Percentiles rank a stretch among this genome's conserved stretches.
phyloP scores from a whole-genome alignment of 2,797 vertebrate genomes.

The Telmatherina bonti region DNA sequence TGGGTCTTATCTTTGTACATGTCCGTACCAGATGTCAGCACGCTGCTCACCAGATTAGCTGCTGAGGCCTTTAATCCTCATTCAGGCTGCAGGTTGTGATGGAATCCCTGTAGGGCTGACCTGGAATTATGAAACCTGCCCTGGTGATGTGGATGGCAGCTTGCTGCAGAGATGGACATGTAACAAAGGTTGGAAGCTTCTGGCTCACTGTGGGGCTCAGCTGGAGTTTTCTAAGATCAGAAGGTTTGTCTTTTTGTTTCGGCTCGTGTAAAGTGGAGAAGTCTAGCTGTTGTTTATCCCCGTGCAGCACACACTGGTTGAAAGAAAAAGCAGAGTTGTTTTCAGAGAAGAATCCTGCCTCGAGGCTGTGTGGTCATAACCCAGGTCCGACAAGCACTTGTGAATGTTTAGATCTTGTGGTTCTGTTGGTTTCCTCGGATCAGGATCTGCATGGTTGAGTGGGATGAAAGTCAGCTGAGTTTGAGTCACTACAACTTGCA shows the following conservation, averaged over 20 bases:
- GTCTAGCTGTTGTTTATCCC: neutral
- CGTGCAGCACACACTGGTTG: slow-evolving; percentile 20
- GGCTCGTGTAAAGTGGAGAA: neutral
- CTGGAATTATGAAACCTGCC: neutral
- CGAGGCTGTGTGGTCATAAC: slow-evolving; percentile 19
- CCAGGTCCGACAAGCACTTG: slow-evolving; percentile 4
- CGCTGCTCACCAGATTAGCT: neutral
- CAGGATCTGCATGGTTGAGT: no score
- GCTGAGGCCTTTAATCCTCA: neutral
- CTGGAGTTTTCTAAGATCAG: slow-evolving; percentile 4
- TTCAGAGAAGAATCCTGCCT: neutral
- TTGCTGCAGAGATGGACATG: slow-evolving; percentile 4
- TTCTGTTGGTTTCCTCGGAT: no score
- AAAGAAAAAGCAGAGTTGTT: slow-evolving; percentile 6
- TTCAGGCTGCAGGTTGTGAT: neutral
- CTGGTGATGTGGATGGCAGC: neutral
- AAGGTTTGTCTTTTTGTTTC: neutral
- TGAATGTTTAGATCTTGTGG: neutral
- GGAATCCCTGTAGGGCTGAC: neutral
- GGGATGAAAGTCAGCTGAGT: no score
- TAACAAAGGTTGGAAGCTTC: slow-evolving; percentile 5
- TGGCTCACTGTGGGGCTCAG: neutral
- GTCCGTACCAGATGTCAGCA: neutral
- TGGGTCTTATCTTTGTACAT: neutral
- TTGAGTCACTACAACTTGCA: no score